These are phyloP conservation scores for Oriolus oriolus DNA, from an alignment of 2,113 vertebrate genomes.

Conservation along the genomic window DNA sequence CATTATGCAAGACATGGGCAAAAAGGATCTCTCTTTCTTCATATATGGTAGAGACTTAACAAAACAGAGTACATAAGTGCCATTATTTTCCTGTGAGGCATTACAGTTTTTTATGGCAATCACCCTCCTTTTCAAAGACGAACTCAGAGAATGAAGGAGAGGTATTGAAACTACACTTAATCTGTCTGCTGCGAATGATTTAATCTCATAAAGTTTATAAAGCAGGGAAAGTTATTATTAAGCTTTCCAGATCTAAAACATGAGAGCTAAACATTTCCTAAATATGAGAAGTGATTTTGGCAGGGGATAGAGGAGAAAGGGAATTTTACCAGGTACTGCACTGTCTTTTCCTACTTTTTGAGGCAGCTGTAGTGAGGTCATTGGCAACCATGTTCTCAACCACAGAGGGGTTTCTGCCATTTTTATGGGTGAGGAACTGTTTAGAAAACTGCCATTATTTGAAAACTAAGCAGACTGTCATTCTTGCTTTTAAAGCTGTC, in stretches of 20 bases:
- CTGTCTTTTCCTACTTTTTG: background rate
- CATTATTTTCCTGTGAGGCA: background rate
- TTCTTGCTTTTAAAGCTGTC: background rate
- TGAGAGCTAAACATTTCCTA: background rate
- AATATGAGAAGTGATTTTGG: background rate
- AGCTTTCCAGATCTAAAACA: background rate
- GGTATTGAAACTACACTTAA: background rate
- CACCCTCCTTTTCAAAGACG: background rate
- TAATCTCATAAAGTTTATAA: background rate
- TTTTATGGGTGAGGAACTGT: background rate
- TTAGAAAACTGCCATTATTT: background rate
- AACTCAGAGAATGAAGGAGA: background rate
- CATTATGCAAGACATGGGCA: background rate
- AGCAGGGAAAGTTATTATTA: background rate
- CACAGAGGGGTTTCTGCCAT: background rate
- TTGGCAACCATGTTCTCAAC: background rate
- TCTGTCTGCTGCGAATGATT: background rate
- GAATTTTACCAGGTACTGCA: background rate
- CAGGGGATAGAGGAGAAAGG: background rate
- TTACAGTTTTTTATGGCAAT: background rate
- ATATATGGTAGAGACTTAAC: background rate
- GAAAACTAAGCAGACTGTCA: slow-evolving; percentile 3
- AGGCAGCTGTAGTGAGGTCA: background rate
- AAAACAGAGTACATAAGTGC: background rate
- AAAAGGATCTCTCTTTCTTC: background rate